Percentiles rank a stretch among this genome's conserved stretches.
These are phyloP conservation scores for Chlamydotis undulata DNA, from an alignment of 2,113 vertebrate genomes.

Conservation along the genomic window DNA sequence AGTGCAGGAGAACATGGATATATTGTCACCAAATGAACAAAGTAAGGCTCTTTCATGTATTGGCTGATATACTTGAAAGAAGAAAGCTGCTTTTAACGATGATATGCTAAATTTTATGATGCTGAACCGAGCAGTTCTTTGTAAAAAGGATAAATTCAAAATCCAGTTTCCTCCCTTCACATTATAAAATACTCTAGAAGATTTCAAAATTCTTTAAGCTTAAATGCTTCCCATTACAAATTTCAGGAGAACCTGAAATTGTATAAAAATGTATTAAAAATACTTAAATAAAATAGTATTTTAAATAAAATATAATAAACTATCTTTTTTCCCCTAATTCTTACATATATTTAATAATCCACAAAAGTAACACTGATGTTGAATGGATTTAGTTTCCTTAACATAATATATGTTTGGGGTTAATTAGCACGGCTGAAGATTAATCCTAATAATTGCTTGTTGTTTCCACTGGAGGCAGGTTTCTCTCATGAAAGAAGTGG, in stretches of 20 bases:
- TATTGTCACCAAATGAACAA: neutral
- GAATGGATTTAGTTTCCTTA: conserved; percentile 68
- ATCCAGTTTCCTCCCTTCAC: neutral
- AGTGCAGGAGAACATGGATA: neutral
- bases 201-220: neutral
- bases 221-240: neutral
- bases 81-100: neutral
- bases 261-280: neutral
- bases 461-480: conserved; percentile 76
- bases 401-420: conserved; percentile 65
- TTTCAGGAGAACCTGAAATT: neutral
- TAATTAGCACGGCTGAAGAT: conserved; percentile 71
- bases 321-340: conserved; percentile 34
- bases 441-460: conserved; percentile 73
- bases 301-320: neutral
- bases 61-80: neutral
- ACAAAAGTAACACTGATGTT: conserved; percentile 41
- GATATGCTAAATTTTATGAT: neutral
- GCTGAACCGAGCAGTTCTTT: neutral
- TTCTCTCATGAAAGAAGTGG: conserved; percentile 65
- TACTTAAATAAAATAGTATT: neutral
- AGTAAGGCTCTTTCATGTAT: rapidly evolving
- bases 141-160: conserved; percentile 20
- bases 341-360: conserved; percentile 52
- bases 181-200: neutral